A percentile compares a stretch with the other conserved stretches of the same genome.
Conservation (phyloP, 2,888 invertebrate genomes). For the Spodoptera exigua region DNA sequence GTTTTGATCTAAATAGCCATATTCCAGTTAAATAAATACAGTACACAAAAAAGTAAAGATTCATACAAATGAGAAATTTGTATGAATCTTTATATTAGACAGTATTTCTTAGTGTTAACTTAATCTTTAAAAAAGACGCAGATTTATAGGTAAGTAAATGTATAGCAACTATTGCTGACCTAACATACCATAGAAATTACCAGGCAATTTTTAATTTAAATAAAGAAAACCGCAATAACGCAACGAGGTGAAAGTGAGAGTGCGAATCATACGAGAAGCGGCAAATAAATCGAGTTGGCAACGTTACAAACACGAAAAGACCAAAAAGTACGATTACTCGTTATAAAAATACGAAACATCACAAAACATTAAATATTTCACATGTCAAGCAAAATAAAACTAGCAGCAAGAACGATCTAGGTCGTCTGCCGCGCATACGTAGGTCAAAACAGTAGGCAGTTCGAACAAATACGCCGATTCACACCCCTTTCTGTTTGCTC, state of each 20-base stretch:
- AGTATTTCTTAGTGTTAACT: no score
- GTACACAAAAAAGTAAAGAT: no score
- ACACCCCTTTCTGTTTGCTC: constrained; percentile 19
- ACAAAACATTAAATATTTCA: constrained; percentile 14
- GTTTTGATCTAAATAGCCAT: no score
- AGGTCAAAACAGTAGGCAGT: constrained; percentile 28
- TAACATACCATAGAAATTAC: constrained; percentile 1
- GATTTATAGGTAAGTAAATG: no score
- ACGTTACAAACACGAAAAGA: constrained; percentile 27
- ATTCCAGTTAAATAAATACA: no score
- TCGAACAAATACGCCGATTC: constrained; percentile 7
- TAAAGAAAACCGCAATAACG: constrained; percentile 12
- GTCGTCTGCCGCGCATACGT: constrained; percentile 57
- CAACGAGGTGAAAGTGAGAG: constrained; percentile 47
- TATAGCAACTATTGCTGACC: no score
- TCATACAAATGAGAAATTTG: no score
- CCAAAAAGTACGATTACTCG: constrained; percentile 1
- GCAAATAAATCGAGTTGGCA: constrained; percentile 34
- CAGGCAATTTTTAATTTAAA: constrained; percentile 8
- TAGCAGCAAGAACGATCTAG: constrained; percentile 69
- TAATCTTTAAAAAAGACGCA: no score
- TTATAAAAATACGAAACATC: constrained; percentile 11
- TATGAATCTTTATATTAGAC: no score
- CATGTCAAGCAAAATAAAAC: constrained; percentile 26
- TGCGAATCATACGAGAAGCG: constrained; percentile 28